Percentiles rank a stretch among this genome's conserved stretches.
Evolutionary conservation across 2,888 invertebrate species (phyloP).

Genomic region (Orthosia gracilis): DNA sequence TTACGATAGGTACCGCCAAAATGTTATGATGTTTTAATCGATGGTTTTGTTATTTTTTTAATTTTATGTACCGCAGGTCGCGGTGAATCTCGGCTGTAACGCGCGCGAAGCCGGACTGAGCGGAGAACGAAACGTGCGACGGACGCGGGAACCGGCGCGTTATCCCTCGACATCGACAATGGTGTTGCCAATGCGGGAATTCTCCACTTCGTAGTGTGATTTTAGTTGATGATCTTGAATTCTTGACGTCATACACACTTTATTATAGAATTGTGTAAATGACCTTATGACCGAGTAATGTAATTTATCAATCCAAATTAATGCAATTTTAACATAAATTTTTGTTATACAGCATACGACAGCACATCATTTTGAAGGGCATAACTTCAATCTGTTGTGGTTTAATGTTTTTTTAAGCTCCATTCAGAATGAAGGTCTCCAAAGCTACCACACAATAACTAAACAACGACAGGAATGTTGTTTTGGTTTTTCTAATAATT

Average conservation of each 20-base stretch:
- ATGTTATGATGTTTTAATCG: conserved; percentile 30
- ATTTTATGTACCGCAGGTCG: conserved; percentile 63
- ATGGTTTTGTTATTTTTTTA: conserved; percentile 47
- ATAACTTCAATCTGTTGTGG: neutral
- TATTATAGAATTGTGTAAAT: neutral
- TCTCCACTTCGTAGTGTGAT: conserved; percentile 33
- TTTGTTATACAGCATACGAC: neutral
- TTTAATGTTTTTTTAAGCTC: too few relatives aligned
- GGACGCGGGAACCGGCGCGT: conserved; percentile 72
- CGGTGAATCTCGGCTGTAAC: conserved; percentile 80
- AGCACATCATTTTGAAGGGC: neutral
- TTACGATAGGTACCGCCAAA: conserved; percentile 49
- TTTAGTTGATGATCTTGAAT: neutral
- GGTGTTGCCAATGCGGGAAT: conserved; percentile 69
- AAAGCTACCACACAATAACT: too few relatives aligned
- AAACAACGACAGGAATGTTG: neutral
- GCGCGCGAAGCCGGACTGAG: conserved; percentile 86
- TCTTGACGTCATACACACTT: neutral
- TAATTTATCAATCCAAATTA: neutral
- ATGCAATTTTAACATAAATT: neutral
- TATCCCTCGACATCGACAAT: conserved; percentile 51
- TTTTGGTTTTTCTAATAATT: neutral
- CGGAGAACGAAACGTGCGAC: conserved; percentile 53
- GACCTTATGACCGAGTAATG: neutral
- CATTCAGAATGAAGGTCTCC: neutral